Evolutionary conservation across 2,888 invertebrate genomes (phyloP), one percentile per base, ranked within the genome.

Genomic region (Diloba caeruleocephala): DNA sequence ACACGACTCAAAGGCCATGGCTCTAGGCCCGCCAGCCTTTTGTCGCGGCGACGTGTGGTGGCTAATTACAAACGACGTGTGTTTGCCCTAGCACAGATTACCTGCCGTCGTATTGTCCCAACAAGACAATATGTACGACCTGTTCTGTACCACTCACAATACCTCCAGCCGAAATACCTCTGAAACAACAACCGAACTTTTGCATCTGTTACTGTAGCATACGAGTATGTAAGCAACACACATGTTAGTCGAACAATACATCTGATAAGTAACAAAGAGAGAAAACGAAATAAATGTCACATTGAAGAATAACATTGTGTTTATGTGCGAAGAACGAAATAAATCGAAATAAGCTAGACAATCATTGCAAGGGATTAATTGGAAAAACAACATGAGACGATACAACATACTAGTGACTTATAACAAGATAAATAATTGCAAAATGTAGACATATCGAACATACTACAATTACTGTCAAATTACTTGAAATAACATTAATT

Each of bases 31-130:
- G 64, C 54, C 56, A 54, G 66, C 70, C 75, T 77, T 81, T 79
- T 84, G 79, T 80, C 75, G 72, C 64, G 63, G 64, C 67, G 65
- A 74, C 75, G 67, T 73, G 79, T 78, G 76, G 72, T 68, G 76
- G 81, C 81, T 86, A 86, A 86, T 86, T 84, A 84, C 84, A 74
- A 74, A 71, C 75, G 72, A 71, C 71, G 74, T 79, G 76, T 78
- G 78, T 82, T 78, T 78, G 72, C 73, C 71, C 71, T 52, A 71
- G 58, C 74, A 71, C 68, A 73, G 76, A 81, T 82, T 81, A 82
- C 81, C 83, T 81, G 76, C 70, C 71, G 39, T 62, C 58, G 62
- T 56, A 75, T 77, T 74, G 76, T 72, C 63, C 63, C 67, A 33
- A 33, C 31, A 48, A 71, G 50, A 76, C 74, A 77, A 78, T 69